These are phyloP conservation scores for Sebastes schlegelii DNA, from an alignment of 2,113 vertebrate species.

Conservation along the genomic window DNA sequence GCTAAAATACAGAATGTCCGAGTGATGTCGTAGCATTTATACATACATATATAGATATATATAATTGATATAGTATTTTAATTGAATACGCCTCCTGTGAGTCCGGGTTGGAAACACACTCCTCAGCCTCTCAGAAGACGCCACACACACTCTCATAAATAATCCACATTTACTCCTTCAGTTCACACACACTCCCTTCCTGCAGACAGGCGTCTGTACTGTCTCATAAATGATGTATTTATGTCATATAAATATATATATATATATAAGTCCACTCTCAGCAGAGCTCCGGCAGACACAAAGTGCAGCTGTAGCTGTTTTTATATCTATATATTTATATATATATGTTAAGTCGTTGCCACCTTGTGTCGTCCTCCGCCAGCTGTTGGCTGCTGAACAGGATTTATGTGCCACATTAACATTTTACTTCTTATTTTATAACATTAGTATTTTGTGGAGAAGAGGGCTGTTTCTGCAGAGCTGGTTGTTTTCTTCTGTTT, in stretches of 20 bases:
- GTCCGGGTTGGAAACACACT: slow-evolving; percentile 4
- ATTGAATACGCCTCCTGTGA: too few species aligned
- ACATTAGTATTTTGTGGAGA: slow-evolving; percentile 26
- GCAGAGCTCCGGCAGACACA: slow-evolving; percentile 27
- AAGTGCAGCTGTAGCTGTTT: slow-evolving; percentile 39
- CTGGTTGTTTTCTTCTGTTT: slow-evolving; percentile 5
- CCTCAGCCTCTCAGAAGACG: slow-evolving; percentile 1
- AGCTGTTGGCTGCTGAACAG: slow-evolving; percentile 38
- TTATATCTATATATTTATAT: not conserved
- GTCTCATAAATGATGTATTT: slow-evolving; percentile 41
- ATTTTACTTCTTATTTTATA: slow-evolving; percentile 50
- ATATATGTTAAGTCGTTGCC: slow-evolving; percentile 1
- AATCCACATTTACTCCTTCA: too few species aligned
- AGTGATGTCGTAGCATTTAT: too few species aligned
- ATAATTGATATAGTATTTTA: too few species aligned
- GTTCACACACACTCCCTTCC: too few species aligned
- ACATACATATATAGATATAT: too few species aligned
- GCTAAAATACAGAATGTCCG: too few species aligned
- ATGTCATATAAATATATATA: too few species aligned
- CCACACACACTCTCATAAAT: slow-evolving; percentile 21
- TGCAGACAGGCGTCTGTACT: too few species aligned
- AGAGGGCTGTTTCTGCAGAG: not conserved
- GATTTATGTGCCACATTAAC: slow-evolving; percentile 61
- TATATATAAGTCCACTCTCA: not conserved
- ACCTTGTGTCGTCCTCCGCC: slow-evolving; percentile 50